Percentiles rank a stretch among this genome's conserved stretches.
Conservation (phyloP, 2,888 invertebrate genomes). For the Caenorhabditis zanzibari region DNA sequence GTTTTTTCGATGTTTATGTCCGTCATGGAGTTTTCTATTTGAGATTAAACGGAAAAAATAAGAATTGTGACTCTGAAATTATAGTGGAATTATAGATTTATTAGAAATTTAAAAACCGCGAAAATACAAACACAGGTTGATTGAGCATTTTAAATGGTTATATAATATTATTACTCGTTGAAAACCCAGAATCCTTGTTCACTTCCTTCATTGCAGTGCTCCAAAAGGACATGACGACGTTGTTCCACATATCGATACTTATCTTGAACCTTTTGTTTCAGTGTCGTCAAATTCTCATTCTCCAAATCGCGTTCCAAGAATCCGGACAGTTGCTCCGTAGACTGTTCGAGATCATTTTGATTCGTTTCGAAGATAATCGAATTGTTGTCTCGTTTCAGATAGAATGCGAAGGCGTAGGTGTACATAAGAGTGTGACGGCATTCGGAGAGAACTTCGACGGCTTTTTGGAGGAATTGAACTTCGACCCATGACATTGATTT, state of each 20-base stretch:
- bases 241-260: constrained; percentile 95
- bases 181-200: constrained; percentile 98
- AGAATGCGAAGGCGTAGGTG: constrained; percentile 99
- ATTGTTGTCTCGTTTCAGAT: constrained; percentile 97
- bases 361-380: constrained; percentile 94
- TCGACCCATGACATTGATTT: constrained; percentile 99
- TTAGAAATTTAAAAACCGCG: no score
- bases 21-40: no score
- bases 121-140: no score
- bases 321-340: constrained; percentile 97
- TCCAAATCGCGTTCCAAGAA: constrained; percentile 98
- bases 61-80: no score
- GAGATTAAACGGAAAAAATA: no score
- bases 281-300: constrained; percentile 95
- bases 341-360: constrained; percentile 91
- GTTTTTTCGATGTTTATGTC: no score
- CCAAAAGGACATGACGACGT: constrained; percentile 94
- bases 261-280: constrained; percentile 93
- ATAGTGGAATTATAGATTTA: no score
- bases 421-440: constrained; percentile 96
- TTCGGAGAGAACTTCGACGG: constrained; percentile 86
- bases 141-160: no score
- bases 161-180: constrained; percentile 61
- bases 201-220: constrained; percentile 98
- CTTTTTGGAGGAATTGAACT: constrained; percentile 96